Base-by-base conservation (phyloP, 2,113 vertebrate species). In the Tinamus guttatus region DNA sequence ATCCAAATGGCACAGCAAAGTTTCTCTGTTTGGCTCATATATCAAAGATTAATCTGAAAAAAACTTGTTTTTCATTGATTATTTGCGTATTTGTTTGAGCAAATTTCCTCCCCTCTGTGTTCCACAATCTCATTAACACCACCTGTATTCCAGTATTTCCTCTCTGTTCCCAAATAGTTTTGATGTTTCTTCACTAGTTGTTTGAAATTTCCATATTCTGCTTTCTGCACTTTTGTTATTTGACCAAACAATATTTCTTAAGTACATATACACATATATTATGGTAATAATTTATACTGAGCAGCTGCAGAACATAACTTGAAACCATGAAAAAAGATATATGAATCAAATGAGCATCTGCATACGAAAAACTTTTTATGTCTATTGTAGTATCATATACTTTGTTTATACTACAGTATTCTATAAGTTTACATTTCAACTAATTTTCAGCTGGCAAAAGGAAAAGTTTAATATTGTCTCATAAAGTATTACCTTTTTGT, bases 341-440 rank as follows among this genome's bases (percentile, higher is more conserved):
- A 18, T 36, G 27, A 8, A 52, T 22, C 34, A 49, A 28, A 71
- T 38, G 47, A 51, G 25, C 34, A 36, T 25, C 21, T 68, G 32
- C 21, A 45, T 45, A 24, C 15, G 19, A 58, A 58, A 56, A 58
- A 17, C 9, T 32, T 32, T 58, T 56, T 54, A 70, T 21, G 77
- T 67, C 14, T 27, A 18, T 5, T 74, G 30, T 5, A 65, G 6
- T 30, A 52, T 5, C 16, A 1, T 0, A 2, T 30, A 27, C 21
- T 62, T 36, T 18, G 11, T 32, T 82, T 69, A 59, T 20, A 16
- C 41, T 56, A 20, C 59, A 80, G 13, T 24, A 45, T 5, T 67
- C 8, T 16, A 45, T 4, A 43, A 52, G 11, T 14, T 68, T 6
- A 56, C 14, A 9, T 41, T 63, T 81, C 34, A n/a, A 5, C 40